A percentile compares a stretch with the other conserved stretches of the same genome.
Evolutionary conservation across 2,888 invertebrate genomes (phyloP).

Genomic region (Ceriagrion tenellum): DNA sequence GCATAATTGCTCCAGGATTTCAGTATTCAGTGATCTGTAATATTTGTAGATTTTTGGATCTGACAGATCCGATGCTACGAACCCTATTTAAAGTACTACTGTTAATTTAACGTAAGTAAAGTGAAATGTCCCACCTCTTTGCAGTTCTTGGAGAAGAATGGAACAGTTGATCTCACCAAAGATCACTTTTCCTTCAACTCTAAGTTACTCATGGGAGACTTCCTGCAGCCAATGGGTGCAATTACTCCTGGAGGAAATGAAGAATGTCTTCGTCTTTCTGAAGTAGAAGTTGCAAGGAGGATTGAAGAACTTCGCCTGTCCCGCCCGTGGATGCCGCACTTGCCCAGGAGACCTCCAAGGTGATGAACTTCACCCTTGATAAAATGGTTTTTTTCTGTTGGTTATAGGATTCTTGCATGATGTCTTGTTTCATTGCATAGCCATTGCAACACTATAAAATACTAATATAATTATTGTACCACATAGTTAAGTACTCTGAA

Average conservation of each 20-base stretch:
- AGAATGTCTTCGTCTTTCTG: constrained; percentile 85
- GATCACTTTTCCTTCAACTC: constrained; percentile 97
- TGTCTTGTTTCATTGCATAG: too few relatives aligned
- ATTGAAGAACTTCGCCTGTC: constrained; percentile 77
- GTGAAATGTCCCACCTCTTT: constrained; percentile 71
- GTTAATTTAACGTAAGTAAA: constrained; percentile 73
- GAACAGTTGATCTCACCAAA: constrained; percentile 83
- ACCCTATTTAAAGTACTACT: too few relatives aligned
- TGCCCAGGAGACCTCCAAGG: constrained; percentile 68
- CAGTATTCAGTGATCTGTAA: too few relatives aligned
- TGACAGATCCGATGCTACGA: too few relatives aligned
- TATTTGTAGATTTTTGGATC: too few relatives aligned
- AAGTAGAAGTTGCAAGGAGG: constrained; percentile 90
- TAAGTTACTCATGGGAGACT: constrained; percentile 93
- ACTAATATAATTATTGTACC: too few relatives aligned
- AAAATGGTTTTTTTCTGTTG: too few relatives aligned
- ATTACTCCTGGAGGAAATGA: constrained; percentile 82
- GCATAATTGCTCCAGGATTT: too few relatives aligned
- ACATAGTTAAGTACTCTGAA: too few relatives aligned
- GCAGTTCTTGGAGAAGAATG: constrained; percentile 88
- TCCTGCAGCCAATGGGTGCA: constrained; percentile 84
- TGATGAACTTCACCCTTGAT: constrained; percentile 19
- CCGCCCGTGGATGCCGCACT: constrained; percentile 71
- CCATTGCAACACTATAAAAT: too few relatives aligned
- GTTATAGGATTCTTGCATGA: too few relatives aligned